Percentiles rank a stretch among this genome's conserved stretches.
These are phyloP conservation scores for Danio aesculapii DNA, from an alignment of 2,797 vertebrate species.

Conservation along the genomic window DNA sequence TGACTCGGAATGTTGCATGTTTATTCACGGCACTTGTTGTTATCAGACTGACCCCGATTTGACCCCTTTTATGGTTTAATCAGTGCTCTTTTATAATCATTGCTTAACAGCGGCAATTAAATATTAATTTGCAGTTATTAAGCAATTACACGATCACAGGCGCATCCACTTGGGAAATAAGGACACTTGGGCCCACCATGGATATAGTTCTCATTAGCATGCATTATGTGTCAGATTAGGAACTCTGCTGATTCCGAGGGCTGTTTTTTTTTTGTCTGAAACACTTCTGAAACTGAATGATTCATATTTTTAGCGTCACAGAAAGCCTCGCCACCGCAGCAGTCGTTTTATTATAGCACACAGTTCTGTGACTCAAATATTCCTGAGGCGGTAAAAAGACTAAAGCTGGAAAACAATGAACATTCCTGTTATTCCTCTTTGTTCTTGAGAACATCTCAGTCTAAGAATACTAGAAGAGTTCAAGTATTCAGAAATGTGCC, in stretches of 20 bases:
- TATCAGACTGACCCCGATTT: slow-evolving; percentile 30
- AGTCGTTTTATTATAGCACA: background rate
- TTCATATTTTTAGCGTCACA: background rate
- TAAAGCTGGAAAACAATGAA: background rate
- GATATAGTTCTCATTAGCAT: slow-evolving; percentile 36
- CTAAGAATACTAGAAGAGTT: background rate
- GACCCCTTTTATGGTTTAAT: slow-evolving; percentile 51
- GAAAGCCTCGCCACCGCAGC: background rate
- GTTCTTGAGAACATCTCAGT: background rate
- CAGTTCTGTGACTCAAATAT: background rate
- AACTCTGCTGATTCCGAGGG: slow-evolving; percentile 5
- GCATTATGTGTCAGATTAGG: slow-evolving; percentile 24
- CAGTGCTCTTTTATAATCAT: slow-evolving; percentile 39
- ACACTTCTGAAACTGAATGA: background rate
- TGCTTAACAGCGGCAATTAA: slow-evolving; percentile 53
- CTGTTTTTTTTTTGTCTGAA: slow-evolving; percentile 10
- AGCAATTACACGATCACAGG: slow-evolving; percentile 57
- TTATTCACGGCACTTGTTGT: slow-evolving; percentile 25
- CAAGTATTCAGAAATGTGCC: background rate
- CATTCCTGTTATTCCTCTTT: background rate
- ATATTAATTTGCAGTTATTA: slow-evolving; percentile 58
- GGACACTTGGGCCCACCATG: slow-evolving; percentile 30
- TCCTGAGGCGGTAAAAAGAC: background rate
- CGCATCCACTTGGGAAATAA: slow-evolving; percentile 46
- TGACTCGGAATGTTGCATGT: slow-evolving; percentile 15